Percentiles rank a stretch among this genome's conserved stretches.
These are phyloP conservation scores for Erythrolamprus reginae DNA, from an alignment of 2,113 vertebrate genomes.

Conservation along the genomic window DNA sequence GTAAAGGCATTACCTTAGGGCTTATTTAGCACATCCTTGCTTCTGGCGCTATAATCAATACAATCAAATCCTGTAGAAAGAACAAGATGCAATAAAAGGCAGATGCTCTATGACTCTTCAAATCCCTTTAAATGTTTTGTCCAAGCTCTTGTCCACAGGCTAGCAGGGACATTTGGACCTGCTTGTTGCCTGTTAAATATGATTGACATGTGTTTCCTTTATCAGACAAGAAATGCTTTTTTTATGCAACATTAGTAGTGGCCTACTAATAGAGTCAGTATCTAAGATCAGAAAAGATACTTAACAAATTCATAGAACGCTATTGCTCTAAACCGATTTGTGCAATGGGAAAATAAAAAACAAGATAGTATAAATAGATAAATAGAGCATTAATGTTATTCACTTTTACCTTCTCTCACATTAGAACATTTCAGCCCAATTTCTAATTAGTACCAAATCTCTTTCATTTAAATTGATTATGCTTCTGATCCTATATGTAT, in stretches of 20 bases:
- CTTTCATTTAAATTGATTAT: not conserved
- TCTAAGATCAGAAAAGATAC: constrained; percentile 1
- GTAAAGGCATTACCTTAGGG: not conserved
- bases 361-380: not conserved
- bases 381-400: not conserved
- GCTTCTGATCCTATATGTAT: not conserved
- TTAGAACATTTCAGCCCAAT: not conserved
- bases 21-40: not conserved
- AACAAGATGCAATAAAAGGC: not conserved
- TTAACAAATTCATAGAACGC: constrained; percentile 29
- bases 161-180: not conserved
- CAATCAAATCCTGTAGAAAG: not conserved
- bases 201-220: constrained; percentile 34
- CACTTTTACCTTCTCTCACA: not conserved
- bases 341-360: constrained; percentile 49
- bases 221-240: not conserved
- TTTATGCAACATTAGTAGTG: not conserved
- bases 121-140: constrained; percentile 1
- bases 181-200: constrained; percentile 54
- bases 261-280: not conserved
- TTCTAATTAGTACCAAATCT: constrained; percentile 51
- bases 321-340: constrained; percentile 48
- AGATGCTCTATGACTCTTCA: not conserved
- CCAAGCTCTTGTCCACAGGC: not conserved
- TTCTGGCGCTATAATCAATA: not conserved